These are phyloP conservation scores for Cheumatopsyche charites DNA, from an alignment of 1,140 invertebrate genomes.

Conservation along the genomic window DNA sequence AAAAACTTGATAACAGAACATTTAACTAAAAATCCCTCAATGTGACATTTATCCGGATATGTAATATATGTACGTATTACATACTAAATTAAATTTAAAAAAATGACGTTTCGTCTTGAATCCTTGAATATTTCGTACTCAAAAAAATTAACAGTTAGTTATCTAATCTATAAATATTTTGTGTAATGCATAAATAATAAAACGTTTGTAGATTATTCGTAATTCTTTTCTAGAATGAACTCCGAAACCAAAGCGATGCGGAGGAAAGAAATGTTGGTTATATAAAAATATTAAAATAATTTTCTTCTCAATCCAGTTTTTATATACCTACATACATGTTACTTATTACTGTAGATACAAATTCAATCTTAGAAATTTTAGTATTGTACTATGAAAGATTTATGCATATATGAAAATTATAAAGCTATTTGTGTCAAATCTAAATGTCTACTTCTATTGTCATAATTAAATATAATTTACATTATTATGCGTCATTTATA, in stretches of 20 bases:
- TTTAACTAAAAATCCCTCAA: no score
- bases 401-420: conserved; percentile 33
- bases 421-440: conserved; percentile 42
- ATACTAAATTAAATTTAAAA: no score
- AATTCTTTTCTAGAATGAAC: neutral
- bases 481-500: neutral
- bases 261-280: neutral
- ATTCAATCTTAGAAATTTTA: conserved; percentile 22
- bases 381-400: conserved; percentile 12
- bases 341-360: conserved; percentile 28
- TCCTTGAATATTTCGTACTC: no score
- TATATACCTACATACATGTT: conserved; percentile 30
- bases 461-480: neutral
- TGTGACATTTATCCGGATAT: no score
- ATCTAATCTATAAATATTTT: conserved; percentile 7
- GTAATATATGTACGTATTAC: no score
- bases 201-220: conserved; percentile 6
- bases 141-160: no score
- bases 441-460: conserved; percentile 37
- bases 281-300: conserved; percentile 12
- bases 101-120: no score
- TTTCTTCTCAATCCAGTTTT: conserved; percentile 31
- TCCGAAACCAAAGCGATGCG: neutral
- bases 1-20: no score
- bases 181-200: conserved; percentile 17